Evolutionary conservation across 2,888 invertebrate species (phyloP).

Genomic region (Macropis europaea): DNA sequence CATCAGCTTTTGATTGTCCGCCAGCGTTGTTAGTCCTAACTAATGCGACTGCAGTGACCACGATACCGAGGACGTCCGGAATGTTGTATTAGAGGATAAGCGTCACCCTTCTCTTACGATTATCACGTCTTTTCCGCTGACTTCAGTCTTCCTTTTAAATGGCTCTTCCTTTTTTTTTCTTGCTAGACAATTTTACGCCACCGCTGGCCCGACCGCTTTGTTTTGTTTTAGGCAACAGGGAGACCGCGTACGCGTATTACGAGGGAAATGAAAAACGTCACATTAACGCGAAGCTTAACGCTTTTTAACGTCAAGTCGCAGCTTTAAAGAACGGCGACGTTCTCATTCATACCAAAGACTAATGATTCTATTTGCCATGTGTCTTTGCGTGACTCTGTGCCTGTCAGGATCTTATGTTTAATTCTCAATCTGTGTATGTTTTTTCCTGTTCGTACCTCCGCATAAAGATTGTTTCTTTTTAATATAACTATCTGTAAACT

Average conservation of each 20-base stretch:
- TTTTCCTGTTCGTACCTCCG: no score
- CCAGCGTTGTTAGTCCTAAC: constrained; percentile 79
- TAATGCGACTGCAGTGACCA: constrained; percentile 78
- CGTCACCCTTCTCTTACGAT: constrained; percentile 51
- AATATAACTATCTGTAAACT: no score
- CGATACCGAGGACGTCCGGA: constrained; percentile 63
- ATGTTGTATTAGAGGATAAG: constrained; percentile 63
- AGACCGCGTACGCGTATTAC: not conserved
- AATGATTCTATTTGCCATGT: no score
- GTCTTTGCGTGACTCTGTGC: no score
- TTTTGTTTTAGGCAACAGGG: not conserved
- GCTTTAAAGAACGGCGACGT: no score
- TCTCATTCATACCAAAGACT: no score
- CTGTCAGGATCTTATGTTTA: no score
- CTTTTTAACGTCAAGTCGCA: not conserved
- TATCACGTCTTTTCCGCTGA: constrained; percentile 16
- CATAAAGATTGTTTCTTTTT: no score
- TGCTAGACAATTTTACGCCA: not conserved
- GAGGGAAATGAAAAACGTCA: not conserved
- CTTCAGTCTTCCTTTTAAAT: constrained; percentile 1
- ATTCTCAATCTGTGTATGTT: no score
- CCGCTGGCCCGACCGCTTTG: not conserved
- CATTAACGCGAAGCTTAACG: not conserved
- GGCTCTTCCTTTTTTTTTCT: not conserved
- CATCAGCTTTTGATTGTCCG: constrained; percentile 80